Conservation (phyloP, 2,888 invertebrate species). For the Aspidiotus rigidus region DNA sequence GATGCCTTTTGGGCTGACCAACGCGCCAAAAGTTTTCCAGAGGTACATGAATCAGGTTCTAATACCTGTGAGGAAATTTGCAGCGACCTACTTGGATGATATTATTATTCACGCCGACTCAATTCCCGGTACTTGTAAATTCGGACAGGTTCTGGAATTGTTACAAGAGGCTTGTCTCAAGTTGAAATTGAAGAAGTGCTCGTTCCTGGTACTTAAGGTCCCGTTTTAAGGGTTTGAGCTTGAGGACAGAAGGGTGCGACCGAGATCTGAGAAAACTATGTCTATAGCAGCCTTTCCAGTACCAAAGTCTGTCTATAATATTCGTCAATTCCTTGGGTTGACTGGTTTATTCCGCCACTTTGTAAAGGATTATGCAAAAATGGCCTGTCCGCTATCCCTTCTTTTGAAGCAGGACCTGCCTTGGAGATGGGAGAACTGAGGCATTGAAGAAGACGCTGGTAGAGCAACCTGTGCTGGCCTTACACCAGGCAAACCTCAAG, state of each 20-base stretch:
- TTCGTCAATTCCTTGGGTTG: background rate
- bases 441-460: background rate
- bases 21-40: constrained; percentile 7
- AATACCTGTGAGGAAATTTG: background rate
- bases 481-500: background rate
- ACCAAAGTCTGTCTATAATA: background rate
- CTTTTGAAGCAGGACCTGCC: background rate
- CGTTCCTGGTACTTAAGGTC: no score
- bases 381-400: background rate
- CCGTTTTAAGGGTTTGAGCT: no score
- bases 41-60: constrained; percentile 8
- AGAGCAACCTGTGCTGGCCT: background rate
- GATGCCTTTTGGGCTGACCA: constrained; percentile 12
- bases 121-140: no score
- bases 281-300: no score
- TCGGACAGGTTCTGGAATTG: no score
- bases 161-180: no score
- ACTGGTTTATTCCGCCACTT: background rate
- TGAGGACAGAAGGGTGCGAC: no score
- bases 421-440: background rate
- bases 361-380: background rate
- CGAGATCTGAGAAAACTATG: no score
- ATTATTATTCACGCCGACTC: no score
- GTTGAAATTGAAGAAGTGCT: no score
- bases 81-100: constrained; percentile 6